Percentiles rank a stretch among this genome's conserved stretches.
These are phyloP conservation scores for Gerris buenoi DNA, from an alignment of 1,140 invertebrate species.

Conservation along the genomic window DNA sequence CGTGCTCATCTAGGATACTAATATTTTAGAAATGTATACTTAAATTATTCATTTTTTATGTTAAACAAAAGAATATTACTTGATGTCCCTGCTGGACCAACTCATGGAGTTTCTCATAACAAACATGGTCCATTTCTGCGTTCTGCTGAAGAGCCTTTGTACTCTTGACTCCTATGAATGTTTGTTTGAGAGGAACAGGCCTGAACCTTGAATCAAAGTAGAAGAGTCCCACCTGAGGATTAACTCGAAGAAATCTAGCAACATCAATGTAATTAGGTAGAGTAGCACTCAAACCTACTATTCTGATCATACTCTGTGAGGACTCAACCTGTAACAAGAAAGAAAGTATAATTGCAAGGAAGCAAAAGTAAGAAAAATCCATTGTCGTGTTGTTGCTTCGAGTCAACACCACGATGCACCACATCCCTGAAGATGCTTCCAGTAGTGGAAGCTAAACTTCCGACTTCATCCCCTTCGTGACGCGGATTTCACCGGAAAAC, in stretches of 20 bases:
- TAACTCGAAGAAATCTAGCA: slow-evolving; percentile 83
- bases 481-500: too few species aligned
- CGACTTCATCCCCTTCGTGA: too few species aligned
- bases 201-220: slow-evolving; percentile 94
- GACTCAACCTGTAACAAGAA: slow-evolving; percentile 76
- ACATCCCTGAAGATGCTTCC: too few species aligned
- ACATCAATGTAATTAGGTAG: slow-evolving; percentile 97
- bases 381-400: too few species aligned
- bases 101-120: slow-evolving; percentile 81
- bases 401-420: too few species aligned
- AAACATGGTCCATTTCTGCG: slow-evolving; percentile 78
- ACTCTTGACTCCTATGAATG: slow-evolving; percentile 82
- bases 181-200: slow-evolving; percentile 84
- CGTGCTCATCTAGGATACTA: too few species aligned
- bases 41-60: too few species aligned
- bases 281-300: slow-evolving; percentile 94
- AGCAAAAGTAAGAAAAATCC: too few species aligned
- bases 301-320: slow-evolving; percentile 90
- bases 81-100: slow-evolving; percentile 83
- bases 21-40: too few species aligned
- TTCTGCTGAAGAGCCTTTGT: slow-evolving; percentile 58
- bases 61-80: too few species aligned
- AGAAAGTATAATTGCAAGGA: too few species aligned
- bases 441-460: too few species aligned
- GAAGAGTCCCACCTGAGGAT: slow-evolving; percentile 82